Conservation (phyloP, 2,888 invertebrate species). For the Pinctada fucata region DNA sequence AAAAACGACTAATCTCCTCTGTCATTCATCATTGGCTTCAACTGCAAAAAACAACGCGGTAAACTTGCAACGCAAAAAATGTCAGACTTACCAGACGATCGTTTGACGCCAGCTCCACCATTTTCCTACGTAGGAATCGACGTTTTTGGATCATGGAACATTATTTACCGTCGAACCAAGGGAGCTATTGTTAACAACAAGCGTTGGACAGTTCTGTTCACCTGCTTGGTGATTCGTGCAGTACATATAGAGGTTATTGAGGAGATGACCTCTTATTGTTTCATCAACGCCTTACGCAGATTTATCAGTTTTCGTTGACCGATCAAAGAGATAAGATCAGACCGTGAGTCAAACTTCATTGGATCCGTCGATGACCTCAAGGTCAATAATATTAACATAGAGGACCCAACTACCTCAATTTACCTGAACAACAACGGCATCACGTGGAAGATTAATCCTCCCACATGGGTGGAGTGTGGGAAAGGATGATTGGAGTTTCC, state of each 20-base stretch:
- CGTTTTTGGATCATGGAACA: conserved; percentile 35
- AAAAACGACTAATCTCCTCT: conserved; percentile 32
- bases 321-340: conserved; percentile 22
- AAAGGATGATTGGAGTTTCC: conserved; percentile 33
- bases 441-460: conserved; percentile 36
- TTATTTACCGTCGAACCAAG: conserved; percentile 29
- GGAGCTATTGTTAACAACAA: conserved; percentile 31
- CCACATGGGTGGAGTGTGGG: conserved; percentile 42
- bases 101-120: conserved; percentile 28
- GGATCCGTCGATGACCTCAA: conserved; percentile 9
- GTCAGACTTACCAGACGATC: conserved; percentile 35
- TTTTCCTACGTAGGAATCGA: neutral
- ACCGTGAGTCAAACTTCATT: conserved; percentile 31
- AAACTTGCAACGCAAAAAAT: conserved; percentile 21
- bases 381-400: neutral
- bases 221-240: conserved; percentile 38
- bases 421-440: conserved; percentile 16
- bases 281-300: conserved; percentile 32
- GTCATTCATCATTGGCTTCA: conserved; percentile 36
- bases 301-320: conserved; percentile 27
- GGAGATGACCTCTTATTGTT: conserved; percentile 24
- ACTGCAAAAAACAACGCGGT: conserved; percentile 30
- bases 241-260: conserved; percentile 46
- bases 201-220: conserved; percentile 47
- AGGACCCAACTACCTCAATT: neutral